phyloP scores from a whole-genome alignment of 1,140 invertebrate genomes.

The Drosophila jambulina region DNA sequence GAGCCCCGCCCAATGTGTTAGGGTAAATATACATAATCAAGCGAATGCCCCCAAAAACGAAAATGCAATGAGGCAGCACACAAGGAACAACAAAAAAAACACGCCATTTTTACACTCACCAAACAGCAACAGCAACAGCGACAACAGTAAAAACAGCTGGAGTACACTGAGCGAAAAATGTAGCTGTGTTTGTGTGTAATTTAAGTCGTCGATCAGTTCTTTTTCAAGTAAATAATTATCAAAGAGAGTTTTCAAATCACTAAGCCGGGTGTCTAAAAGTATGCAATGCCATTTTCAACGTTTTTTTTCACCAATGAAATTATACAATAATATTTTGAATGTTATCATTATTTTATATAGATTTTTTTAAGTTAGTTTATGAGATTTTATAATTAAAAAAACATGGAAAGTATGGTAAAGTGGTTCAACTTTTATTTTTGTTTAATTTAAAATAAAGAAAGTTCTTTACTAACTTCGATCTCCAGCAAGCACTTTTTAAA shows the following conservation, averaged over 20 bases:
- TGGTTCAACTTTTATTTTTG: no score
- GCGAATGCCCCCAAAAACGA: slow-evolving; percentile 55
- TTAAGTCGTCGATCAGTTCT: no score
- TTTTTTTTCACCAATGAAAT: background rate
- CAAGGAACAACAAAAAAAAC: slow-evolving; percentile 25
- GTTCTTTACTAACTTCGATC: no score
- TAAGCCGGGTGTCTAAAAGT: background rate
- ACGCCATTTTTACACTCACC: slow-evolving; percentile 24
- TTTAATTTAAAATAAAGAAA: no score
- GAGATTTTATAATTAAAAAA: no score
- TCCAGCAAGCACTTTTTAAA: background rate
- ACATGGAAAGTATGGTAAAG: no score
- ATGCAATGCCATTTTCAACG: background rate
- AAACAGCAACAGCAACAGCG: slow-evolving; percentile 16
- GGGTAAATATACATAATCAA: slow-evolving; percentile 55
- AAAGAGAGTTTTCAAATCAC: background rate
- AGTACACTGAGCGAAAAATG: background rate
- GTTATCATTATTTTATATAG: no score
- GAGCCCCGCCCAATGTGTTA: slow-evolving; percentile 21
- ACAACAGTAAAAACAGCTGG: slow-evolving; percentile 21
- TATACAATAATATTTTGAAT: no score
- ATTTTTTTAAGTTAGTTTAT: no score
- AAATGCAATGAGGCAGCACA: slow-evolving; percentile 46
- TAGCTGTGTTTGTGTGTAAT: no score
- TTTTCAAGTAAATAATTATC: background rate